Conservation (phyloP, 2,113 vertebrate genomes). For the Stigmatopora argus region DNA sequence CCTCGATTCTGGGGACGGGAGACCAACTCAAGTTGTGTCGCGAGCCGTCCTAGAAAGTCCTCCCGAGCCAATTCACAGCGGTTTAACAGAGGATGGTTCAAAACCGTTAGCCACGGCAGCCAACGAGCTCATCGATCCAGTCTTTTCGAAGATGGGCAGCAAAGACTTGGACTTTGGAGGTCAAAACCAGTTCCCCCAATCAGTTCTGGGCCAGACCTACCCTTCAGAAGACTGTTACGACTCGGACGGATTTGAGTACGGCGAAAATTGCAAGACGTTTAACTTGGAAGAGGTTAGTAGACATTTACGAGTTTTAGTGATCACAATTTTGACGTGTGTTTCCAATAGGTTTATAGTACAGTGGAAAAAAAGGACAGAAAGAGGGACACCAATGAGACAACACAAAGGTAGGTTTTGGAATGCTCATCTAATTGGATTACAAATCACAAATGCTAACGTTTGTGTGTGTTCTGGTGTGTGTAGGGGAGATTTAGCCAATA, state of each 20-base stretch:
- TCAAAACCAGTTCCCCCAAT: background rate
- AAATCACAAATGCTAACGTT: background rate
- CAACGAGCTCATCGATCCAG: conserved; percentile 52
- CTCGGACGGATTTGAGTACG: background rate
- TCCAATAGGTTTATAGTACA: conserved; percentile 61
- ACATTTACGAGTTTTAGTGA: background rate
- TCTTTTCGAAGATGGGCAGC: conserved; percentile 6
- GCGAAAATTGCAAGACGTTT: background rate
- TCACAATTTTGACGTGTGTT: background rate
- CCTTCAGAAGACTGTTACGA: background rate
- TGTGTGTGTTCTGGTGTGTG: conserved; percentile 11
- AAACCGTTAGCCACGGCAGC: conserved; percentile 38
- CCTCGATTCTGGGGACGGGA: conserved; percentile 25
- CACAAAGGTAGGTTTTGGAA: conserved; percentile 50
- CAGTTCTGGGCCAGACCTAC: background rate
- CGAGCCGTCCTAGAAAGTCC: conserved; percentile 24
- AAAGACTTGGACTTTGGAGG: background rate
- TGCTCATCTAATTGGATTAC: no score
- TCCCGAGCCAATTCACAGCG: conserved; percentile 17
- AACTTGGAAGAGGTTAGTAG: background rate
- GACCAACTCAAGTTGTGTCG: background rate
- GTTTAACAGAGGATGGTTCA: conserved; percentile 12
- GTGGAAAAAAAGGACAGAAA: conserved; percentile 61
- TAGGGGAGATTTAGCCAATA: conserved; percentile 50
- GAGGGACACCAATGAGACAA: conserved; percentile 12